phyloP scores from a whole-genome alignment of 2,113 vertebrate species.

The Rhinopithecus roxellana region DNA sequence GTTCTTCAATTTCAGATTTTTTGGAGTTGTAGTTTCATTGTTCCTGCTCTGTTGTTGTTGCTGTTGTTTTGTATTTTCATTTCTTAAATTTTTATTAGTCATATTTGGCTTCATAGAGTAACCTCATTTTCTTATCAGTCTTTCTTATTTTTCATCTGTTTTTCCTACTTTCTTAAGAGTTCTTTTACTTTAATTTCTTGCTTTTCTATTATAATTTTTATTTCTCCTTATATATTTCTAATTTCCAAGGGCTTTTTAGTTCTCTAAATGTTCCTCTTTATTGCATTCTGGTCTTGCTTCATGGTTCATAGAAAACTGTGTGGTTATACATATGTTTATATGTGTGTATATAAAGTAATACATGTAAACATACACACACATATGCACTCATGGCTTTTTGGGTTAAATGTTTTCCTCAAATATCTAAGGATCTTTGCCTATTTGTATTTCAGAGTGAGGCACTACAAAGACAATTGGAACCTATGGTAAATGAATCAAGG shows the following conservation, averaged over 20 bases:
- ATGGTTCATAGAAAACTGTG: background rate
- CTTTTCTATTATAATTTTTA: background rate
- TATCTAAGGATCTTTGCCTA: background rate
- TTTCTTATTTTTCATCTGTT: background rate
- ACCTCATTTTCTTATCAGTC: background rate
- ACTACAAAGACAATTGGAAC: background rate
- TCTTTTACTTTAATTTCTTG: background rate
- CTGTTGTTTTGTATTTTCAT: background rate
- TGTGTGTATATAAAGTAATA: background rate
- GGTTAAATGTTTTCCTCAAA: background rate
- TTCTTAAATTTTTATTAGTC: background rate
- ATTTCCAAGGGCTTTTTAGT: background rate
- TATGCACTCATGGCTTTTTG: background rate
- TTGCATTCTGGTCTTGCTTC: background rate
- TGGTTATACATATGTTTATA: background rate
- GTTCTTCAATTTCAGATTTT: background rate
- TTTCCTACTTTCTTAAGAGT: background rate
- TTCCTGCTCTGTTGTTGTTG: background rate
- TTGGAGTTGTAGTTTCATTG: background rate
- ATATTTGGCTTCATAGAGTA: background rate
- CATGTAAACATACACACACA: background rate
- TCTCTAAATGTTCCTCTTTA: background rate
- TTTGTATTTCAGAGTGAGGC: background rate
- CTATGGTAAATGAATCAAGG: background rate
- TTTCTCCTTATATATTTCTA: background rate